Evolutionary conservation across 2,888 invertebrate species (phyloP).

Genomic region (Rhingia campestris): DNA sequence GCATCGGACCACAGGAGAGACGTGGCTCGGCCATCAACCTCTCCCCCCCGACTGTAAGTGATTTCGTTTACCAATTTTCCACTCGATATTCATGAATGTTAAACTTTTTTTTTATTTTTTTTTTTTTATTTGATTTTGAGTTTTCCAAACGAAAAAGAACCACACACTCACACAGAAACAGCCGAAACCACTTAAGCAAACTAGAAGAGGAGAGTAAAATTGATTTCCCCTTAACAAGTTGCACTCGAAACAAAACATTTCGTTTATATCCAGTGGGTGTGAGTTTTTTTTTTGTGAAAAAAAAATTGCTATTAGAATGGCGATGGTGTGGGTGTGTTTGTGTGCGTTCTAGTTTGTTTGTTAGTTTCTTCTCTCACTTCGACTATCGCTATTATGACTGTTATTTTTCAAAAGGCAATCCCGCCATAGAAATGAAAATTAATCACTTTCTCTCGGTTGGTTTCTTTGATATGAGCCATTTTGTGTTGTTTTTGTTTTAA

Average conservation of each 20-base stretch:
- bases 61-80: conserved; percentile 39
- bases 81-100: conserved; percentile 6
- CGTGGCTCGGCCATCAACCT: conserved; percentile 92
- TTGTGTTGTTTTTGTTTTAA: conserved; percentile 5
- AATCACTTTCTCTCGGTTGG: conserved; percentile 67
- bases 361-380: conserved; percentile 25
- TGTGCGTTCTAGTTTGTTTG: conserved; percentile 27
- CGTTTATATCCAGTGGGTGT: background rate
- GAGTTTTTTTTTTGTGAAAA: conserved; percentile 23
- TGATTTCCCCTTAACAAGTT: conserved; percentile 27
- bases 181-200: conserved; percentile 36
- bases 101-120: conserved; percentile 9
- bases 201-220: conserved; percentile 15
- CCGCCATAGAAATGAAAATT: conserved; percentile 68
- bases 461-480: conserved; percentile 61
- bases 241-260: conserved; percentile 16
- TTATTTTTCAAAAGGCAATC: conserved; percentile 48
- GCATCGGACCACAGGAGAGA: conserved; percentile 94
- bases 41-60: conserved; percentile 94
- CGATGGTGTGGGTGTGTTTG: background rate
- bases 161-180: background rate
- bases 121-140: conserved; percentile 19
- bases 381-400: conserved; percentile 63
- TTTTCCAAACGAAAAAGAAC: background rate
- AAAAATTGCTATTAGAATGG: conserved; percentile 30